Conservation (phyloP, 2,888 invertebrate species). For the Leptinotarsa peninsularis region DNA sequence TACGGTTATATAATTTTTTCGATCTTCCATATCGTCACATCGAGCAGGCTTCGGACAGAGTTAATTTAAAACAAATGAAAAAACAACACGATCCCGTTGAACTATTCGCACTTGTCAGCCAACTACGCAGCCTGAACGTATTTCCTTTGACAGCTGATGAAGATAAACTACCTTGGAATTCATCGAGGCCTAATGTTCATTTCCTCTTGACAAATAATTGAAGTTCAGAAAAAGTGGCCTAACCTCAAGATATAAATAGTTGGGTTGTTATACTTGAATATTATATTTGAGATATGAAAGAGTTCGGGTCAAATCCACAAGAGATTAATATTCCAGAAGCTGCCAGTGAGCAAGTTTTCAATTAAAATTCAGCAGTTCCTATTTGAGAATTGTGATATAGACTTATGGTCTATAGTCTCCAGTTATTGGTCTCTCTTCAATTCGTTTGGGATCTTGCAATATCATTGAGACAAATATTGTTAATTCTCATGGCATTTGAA, state of each 20-base stretch:
- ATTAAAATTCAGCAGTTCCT: too few species aligned
- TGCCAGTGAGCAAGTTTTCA: too few species aligned
- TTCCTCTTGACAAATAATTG: conserved; percentile 18
- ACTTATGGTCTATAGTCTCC: too few species aligned
- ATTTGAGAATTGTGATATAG: too few species aligned
- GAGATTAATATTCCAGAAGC: too few species aligned
- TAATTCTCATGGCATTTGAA: too few species aligned
- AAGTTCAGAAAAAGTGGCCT: conserved; percentile 3
- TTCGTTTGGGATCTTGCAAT: too few species aligned
- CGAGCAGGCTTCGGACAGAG: neutral
- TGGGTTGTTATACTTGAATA: conserved; percentile 10
- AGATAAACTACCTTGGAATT: conserved; percentile 6
- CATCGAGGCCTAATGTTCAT: neutral
- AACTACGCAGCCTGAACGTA: conserved; percentile 3
- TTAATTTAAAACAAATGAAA: neutral
- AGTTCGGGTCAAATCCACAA: neutral
- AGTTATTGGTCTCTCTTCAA: too few species aligned
- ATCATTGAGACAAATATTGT: too few species aligned
- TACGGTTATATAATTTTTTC: neutral
- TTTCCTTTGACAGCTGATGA: conserved; percentile 10
- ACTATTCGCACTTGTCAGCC: conserved; percentile 11
- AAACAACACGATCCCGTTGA: neutral
- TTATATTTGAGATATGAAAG: neutral
- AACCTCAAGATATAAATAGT: neutral
- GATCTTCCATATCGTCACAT: neutral